Percentiles rank a stretch among this genome's conserved stretches.
Evolutionary conservation across 2,888 invertebrate genomes (phyloP).

Genomic region (Pedicia rivosa): DNA sequence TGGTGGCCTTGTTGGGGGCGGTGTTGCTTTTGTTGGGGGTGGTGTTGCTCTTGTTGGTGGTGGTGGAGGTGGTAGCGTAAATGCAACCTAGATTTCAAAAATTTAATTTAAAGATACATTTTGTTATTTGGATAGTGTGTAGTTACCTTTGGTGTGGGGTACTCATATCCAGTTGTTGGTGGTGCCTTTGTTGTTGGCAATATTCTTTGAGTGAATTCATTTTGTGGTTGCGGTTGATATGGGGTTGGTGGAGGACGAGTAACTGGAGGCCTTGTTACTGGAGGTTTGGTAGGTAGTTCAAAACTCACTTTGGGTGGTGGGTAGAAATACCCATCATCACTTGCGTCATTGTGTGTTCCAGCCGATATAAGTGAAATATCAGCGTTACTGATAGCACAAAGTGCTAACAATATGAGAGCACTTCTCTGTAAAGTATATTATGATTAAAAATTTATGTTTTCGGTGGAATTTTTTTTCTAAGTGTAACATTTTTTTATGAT

Average conservation of each 20-base stretch:
- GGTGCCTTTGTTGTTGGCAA: neutral
- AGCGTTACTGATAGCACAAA: conserved; percentile 2
- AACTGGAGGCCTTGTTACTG: too few species aligned
- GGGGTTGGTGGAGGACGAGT: too few species aligned
- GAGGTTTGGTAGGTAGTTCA: neutral
- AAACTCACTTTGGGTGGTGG: conserved; percentile 1
- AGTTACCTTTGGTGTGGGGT: neutral
- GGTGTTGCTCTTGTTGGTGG: conserved; percentile 11
- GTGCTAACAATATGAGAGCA: conserved; percentile 1
- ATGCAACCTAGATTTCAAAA: too few species aligned
- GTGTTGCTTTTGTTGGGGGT: too few species aligned
- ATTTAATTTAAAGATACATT: too few species aligned
- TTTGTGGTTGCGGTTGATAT: too few species aligned
- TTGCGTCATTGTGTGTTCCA: conserved; percentile 3
- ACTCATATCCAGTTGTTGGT: neutral
- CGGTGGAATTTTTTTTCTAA: too few species aligned
- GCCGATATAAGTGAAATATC: conserved; percentile 5
- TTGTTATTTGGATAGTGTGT: too few species aligned
- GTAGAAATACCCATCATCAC: conserved; percentile 3
- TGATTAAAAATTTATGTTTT: too few species aligned
- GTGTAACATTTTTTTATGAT: too few species aligned
- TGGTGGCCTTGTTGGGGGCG: conserved; percentile 1
- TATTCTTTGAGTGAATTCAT: too few species aligned
- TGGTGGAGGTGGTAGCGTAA: neutral
- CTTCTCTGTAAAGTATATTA: conserved; percentile 4